Evolutionary conservation across 1,140 invertebrate species (phyloP).

Genomic region (Ptiloglossa arizonensis): DNA sequence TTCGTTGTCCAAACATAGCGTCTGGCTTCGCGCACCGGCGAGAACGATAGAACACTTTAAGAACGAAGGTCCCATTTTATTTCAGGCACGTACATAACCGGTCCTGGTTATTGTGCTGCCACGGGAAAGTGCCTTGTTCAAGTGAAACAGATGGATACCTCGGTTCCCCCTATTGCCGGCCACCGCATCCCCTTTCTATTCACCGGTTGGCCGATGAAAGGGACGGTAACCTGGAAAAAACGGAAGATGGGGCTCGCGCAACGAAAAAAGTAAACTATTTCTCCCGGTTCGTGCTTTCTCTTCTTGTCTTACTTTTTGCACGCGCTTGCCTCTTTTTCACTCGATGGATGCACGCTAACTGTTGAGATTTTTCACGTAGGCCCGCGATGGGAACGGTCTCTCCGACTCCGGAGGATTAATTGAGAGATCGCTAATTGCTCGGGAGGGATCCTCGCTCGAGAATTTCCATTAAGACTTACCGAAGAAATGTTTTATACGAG

Average conservation of each 20-base stretch:
- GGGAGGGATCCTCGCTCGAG: not conserved
- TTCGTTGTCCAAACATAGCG: constrained; percentile 65
- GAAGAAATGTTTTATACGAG: too few relatives aligned
- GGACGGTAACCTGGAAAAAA: constrained; percentile 71
- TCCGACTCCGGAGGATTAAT: not conserved
- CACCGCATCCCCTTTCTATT: constrained; percentile 71
- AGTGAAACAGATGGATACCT: constrained; percentile 75
- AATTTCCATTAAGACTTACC: not conserved
- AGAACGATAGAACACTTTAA: constrained; percentile 50
- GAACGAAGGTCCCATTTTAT: constrained; percentile 72
- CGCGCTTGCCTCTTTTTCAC: not conserved
- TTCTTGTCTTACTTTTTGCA: constrained; percentile 3
- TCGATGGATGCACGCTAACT: not conserved
- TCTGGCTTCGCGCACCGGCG: constrained; percentile 29
- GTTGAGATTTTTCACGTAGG: not conserved
- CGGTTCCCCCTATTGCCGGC: constrained; percentile 47
- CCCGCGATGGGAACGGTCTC: too few relatives aligned
- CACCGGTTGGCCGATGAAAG: constrained; percentile 70
- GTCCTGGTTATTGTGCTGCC: constrained; percentile 79
- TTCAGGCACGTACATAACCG: constrained; percentile 78
- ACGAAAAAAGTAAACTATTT: constrained; percentile 70
- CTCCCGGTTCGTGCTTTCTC: constrained; percentile 49
- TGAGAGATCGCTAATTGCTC: not conserved
- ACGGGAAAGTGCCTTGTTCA: constrained; percentile 78
- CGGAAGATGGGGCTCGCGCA: constrained; percentile 45